Conservation (phyloP, 2,888 invertebrate species). For the Drosophila limbata region DNA sequence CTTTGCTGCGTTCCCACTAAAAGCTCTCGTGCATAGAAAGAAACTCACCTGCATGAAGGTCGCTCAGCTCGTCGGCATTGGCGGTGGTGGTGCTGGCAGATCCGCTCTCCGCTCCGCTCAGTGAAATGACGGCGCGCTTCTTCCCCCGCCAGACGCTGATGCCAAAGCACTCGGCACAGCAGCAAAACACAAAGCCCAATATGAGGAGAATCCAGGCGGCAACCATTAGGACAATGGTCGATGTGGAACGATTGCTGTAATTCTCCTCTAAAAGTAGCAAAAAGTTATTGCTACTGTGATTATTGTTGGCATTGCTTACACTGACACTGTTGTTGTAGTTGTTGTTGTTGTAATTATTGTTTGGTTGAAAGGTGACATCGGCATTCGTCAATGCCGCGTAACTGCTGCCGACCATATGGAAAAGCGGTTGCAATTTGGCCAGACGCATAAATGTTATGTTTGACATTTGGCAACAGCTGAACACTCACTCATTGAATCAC, state of each 20-base stretch:
- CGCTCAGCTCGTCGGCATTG: constrained; percentile 30
- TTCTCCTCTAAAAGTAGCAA: constrained; percentile 72
- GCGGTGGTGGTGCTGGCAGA: constrained; percentile 22
- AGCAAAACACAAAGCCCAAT: constrained; percentile 82
- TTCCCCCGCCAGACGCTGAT: constrained; percentile 72
- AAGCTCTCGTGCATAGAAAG: constrained; percentile 42
- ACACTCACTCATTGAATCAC: constrained; percentile 28
- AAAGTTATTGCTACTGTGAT: constrained; percentile 57
- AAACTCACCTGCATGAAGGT: constrained; percentile 64
- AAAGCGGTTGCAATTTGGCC: constrained; percentile 66
- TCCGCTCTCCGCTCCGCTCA: constrained; percentile 46
- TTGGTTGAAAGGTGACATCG: constrained; percentile 46
- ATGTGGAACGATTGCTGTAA: constrained; percentile 67
- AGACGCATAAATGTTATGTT: constrained; percentile 66
- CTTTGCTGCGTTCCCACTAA: constrained; percentile 14
- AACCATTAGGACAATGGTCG: constrained; percentile 83
- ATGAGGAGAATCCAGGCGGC: constrained; percentile 82
- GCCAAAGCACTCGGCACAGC: constrained; percentile 83
- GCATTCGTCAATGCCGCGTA: constrained; percentile 57
- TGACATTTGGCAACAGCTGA: constrained; percentile 62
- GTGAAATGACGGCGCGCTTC: constrained; percentile 55
- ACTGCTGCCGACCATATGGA: constrained; percentile 53
- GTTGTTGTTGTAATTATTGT: constrained; percentile 21
- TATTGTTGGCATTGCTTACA: constrained; percentile 36
- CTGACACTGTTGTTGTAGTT: constrained; percentile 40